These are phyloP conservation scores for Cordilura impudica DNA, from an alignment of 2,888 invertebrate species.

Conservation along the genomic window DNA sequence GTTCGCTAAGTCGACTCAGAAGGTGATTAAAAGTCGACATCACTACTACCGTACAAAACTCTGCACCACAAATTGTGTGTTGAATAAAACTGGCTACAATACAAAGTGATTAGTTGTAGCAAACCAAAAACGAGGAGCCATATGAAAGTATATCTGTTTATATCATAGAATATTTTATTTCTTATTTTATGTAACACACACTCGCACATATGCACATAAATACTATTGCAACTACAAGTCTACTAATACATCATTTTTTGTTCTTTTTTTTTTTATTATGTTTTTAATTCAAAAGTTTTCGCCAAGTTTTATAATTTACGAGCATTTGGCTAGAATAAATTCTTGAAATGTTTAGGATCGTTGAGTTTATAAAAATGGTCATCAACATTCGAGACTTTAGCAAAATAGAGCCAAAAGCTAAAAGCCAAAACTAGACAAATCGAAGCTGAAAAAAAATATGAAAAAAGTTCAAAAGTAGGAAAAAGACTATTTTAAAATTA, in stretches of 20 bases:
- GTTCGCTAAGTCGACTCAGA: no score
- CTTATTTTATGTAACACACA: neutral
- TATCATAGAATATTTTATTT: neutral
- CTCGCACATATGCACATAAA: neutral
- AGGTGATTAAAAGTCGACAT: neutral
- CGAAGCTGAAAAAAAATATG: neutral
- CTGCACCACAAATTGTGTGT: no score
- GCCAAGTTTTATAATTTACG: constrained; percentile 33
- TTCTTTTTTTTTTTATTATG: constrained; percentile 7
- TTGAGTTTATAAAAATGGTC: constrained; percentile 28
- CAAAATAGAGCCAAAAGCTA: neutral
- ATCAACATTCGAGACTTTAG: constrained; percentile 3
- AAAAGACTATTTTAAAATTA: neutral
- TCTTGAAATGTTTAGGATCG: constrained; percentile 7
- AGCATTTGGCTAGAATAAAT: constrained; percentile 13
- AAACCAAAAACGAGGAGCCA: constrained; percentile 14
- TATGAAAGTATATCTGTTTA: constrained; percentile 3
- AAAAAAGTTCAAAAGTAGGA: neutral
- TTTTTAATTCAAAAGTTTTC: constrained; percentile 22
- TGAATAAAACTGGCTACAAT: neutral
- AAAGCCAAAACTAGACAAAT: no score
- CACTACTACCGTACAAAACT: no score
- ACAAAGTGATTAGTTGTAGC: neutral
- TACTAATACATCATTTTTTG: neutral
- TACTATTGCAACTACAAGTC: neutral